Evolutionary conservation across 2,113 vertebrate genomes (phyloP).

Genomic region (Thermophis baileyi): DNA sequence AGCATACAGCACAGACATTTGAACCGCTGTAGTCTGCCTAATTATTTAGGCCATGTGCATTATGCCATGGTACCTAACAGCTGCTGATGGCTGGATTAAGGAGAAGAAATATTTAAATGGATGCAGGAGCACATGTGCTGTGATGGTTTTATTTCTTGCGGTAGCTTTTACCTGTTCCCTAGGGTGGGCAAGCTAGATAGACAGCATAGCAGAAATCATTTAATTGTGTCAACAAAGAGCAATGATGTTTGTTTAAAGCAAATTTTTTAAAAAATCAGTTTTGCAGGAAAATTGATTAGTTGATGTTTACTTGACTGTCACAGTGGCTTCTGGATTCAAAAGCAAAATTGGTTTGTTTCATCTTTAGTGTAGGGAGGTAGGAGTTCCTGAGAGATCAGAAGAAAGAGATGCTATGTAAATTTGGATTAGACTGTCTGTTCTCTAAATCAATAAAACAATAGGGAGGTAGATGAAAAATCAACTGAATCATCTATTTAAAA

Average conservation of each 20-base stretch:
- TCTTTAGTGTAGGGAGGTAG: slow-evolving; percentile 40
- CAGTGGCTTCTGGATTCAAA: slow-evolving; percentile 53
- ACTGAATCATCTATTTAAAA: slow-evolving; percentile 57
- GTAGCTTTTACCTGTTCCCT: slow-evolving; percentile 66
- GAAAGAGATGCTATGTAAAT: slow-evolving; percentile 64
- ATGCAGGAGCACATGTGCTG: slow-evolving; percentile 62
- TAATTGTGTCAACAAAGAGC: slow-evolving; percentile 71
- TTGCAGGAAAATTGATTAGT: slow-evolving; percentile 65
- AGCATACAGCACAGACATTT: slow-evolving; percentile 65
- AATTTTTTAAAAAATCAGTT: slow-evolving; percentile 56
- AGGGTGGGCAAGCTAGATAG: slow-evolving; percentile 58
- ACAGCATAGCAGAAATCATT: slow-evolving; percentile 64
- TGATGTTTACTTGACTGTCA: slow-evolving; percentile 58
- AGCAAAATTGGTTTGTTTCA: slow-evolving; percentile 61
- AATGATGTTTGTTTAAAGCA: slow-evolving; percentile 70
- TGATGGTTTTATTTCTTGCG: slow-evolving; percentile 52
- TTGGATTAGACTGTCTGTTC: slow-evolving; percentile 68
- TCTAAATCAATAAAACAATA: slow-evolving; percentile 70
- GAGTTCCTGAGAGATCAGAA: slow-evolving; percentile 53
- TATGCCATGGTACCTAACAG: slow-evolving; percentile 69
- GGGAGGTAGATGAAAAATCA: slow-evolving; percentile 54
- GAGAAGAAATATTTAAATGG: slow-evolving; percentile 73
- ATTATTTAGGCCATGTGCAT: slow-evolving; percentile 72
- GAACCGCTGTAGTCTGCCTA: slow-evolving; percentile 66
- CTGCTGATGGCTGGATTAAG: slow-evolving; percentile 73